These are phyloP conservation scores for Aselliscus stoliczkanus DNA, from an alignment of 2,797 vertebrate species.

Conservation along the genomic window DNA sequence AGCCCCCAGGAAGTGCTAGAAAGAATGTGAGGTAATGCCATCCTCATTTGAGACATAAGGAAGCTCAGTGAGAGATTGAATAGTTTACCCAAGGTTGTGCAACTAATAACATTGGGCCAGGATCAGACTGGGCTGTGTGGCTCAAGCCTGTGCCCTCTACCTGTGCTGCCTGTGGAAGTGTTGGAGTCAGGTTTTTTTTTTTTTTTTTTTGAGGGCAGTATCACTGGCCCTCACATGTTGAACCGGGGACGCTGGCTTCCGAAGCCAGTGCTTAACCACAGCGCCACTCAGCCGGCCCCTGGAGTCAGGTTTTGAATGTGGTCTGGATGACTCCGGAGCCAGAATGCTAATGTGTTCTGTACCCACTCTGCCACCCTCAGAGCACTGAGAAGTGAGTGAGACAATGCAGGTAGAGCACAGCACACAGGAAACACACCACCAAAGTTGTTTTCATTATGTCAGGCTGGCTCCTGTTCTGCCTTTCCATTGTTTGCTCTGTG, in stretches of 20 bases:
- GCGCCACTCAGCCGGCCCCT: too few relatives aligned
- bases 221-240: too few relatives aligned
- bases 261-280: too few relatives aligned
- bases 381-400: not conserved
- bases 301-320: not conserved
- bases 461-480: not conserved
- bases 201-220: too few relatives aligned
- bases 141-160: accelerated
- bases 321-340: not conserved
- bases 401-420: not conserved
- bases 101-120: not conserved
- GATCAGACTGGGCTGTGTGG: accelerated
- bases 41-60: not conserved
- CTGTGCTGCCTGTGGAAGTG: not conserved
- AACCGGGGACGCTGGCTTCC: too few relatives aligned
- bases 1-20: not conserved
- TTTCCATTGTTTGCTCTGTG: not conserved
- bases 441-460: not conserved
- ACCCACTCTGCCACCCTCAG: not conserved
- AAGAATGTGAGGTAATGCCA: not conserved
- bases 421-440: not conserved
- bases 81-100: not conserved
- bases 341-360: not conserved
- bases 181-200: too few relatives aligned
- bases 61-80: not conserved